Conservation (phyloP, 2,797 vertebrate species). For the Chrosomus eos region DNA sequence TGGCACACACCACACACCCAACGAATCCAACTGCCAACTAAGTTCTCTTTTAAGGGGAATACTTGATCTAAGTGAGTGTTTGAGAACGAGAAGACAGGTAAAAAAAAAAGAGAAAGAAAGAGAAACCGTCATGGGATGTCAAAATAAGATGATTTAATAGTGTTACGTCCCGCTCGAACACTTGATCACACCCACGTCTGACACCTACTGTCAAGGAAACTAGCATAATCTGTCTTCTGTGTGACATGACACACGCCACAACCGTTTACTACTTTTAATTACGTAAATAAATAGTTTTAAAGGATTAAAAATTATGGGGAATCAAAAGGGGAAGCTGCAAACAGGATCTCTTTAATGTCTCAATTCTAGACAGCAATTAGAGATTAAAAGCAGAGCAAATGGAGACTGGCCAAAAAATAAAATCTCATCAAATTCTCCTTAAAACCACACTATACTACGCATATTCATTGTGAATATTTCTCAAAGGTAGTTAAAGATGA, state of each 20-base stretch:
- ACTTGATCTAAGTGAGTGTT: background rate
- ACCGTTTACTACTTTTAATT: slow-evolving; percentile 43
- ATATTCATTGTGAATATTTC: no score
- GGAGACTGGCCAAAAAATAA: background rate
- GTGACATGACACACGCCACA: slow-evolving; percentile 49
- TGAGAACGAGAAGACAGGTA: slow-evolving; percentile 24
- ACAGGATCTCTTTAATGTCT: background rate
- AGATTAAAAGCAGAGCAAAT: background rate
- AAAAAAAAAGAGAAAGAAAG: background rate
- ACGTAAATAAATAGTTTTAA: slow-evolving; percentile 30
- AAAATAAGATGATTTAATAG: slow-evolving; percentile 39
- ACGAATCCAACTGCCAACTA: slow-evolving; percentile 28
- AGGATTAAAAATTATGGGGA: slow-evolving; percentile 15
- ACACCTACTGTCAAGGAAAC: slow-evolving; percentile 15
- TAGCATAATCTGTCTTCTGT: slow-evolving; percentile 49
- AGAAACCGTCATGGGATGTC: slow-evolving; percentile 23
- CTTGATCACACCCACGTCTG: slow-evolving; percentile 36
- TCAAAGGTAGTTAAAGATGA: no score
- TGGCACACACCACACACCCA: slow-evolving; percentile 50
- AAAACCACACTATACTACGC: no score
- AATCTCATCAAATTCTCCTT: no score
- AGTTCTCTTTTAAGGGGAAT: slow-evolving; percentile 3
- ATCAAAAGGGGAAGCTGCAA: background rate
- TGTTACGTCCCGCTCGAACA: slow-evolving; percentile 26
- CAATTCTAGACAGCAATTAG: background rate